A percentile compares a stretch with the other conserved stretches of the same genome.
Evolutionary conservation across 1,140 invertebrate species (phyloP).

Genomic region (Lasioglossum baleicum): DNA sequence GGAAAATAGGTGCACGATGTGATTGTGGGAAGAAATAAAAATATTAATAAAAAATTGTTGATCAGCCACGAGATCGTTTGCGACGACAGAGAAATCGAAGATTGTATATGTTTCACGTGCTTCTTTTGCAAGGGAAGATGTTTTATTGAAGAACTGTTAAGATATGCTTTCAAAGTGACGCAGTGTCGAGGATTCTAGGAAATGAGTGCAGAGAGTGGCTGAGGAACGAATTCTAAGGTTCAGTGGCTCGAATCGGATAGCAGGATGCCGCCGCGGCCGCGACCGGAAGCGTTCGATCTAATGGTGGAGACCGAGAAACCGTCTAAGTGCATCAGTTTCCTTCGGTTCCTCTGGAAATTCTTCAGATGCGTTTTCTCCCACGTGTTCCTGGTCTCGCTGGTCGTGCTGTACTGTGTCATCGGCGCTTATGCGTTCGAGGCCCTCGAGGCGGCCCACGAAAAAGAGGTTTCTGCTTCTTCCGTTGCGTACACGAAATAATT

Average conservation of each 20-base stretch:
- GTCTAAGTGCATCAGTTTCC: slow-evolving; percentile 79
- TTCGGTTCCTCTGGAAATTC: slow-evolving; percentile 87
- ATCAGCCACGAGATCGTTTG: too few relatives aligned
- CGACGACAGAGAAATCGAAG: too few relatives aligned
- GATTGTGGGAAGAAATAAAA: too few relatives aligned
- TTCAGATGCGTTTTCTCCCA: slow-evolving; percentile 92
- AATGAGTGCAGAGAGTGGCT: background rate
- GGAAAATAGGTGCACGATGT: too few relatives aligned
- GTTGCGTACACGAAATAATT: too few relatives aligned
- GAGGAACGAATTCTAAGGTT: background rate
- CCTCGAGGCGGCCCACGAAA: slow-evolving; percentile 89
- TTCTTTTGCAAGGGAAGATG: background rate
- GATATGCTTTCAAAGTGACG: background rate
- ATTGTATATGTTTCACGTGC: too few relatives aligned
- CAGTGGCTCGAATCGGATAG: background rate
- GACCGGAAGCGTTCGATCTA: slow-evolving; percentile 59
- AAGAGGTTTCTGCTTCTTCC: slow-evolving; percentile 79
- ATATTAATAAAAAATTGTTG: too few relatives aligned
- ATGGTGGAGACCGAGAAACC: slow-evolving; percentile 61
- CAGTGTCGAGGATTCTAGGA: background rate
- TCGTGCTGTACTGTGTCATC: slow-evolving; percentile 93
- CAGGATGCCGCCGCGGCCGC: slow-evolving; percentile 53
- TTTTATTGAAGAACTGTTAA: background rate
- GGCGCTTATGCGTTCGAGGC: slow-evolving; percentile 91
- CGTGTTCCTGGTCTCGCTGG: slow-evolving; percentile 91